Conservation (phyloP, 2,113 vertebrate genomes). For the Balaeniceps rex region DNA sequence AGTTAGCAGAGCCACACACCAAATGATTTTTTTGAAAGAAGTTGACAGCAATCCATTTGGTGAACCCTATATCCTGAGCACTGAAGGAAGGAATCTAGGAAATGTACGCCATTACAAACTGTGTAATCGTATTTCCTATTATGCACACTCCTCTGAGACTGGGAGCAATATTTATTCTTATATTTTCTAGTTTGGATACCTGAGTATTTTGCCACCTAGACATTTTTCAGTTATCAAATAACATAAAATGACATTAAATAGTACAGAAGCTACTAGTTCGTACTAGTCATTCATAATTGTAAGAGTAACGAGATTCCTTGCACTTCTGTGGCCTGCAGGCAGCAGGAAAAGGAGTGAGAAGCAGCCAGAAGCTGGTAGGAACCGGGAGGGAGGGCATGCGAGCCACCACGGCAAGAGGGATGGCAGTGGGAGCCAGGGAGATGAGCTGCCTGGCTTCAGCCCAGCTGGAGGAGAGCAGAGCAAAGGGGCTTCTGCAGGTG, state of each 20-base stretch:
- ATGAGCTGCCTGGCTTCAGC: background rate
- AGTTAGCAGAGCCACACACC: background rate
- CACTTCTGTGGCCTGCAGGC: background rate
- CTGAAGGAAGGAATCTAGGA: background rate
- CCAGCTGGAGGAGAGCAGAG: background rate
- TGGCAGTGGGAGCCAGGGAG: accelerated
- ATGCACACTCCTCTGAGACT: background rate
- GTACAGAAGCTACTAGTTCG: background rate
- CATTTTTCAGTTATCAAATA: background rate
- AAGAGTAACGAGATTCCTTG: background rate
- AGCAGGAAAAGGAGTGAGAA: background rate
- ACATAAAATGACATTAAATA: background rate
- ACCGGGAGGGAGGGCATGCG: accelerated
- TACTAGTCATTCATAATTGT: background rate
- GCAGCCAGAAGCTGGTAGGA: background rate
- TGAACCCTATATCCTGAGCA: background rate
- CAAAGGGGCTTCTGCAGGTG: background rate
- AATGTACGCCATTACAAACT: background rate
- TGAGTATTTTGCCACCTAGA: background rate
- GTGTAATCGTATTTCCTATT: background rate
- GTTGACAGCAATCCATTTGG: background rate
- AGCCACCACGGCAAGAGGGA: background rate
- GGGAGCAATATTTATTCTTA: background rate
- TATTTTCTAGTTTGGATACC: background rate
- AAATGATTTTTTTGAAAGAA: background rate